Evolutionary conservation across 2,797 vertebrate species (phyloP), one percentile per base, ranked within the genome.

Genomic region (Salarias fasciatus): DNA sequence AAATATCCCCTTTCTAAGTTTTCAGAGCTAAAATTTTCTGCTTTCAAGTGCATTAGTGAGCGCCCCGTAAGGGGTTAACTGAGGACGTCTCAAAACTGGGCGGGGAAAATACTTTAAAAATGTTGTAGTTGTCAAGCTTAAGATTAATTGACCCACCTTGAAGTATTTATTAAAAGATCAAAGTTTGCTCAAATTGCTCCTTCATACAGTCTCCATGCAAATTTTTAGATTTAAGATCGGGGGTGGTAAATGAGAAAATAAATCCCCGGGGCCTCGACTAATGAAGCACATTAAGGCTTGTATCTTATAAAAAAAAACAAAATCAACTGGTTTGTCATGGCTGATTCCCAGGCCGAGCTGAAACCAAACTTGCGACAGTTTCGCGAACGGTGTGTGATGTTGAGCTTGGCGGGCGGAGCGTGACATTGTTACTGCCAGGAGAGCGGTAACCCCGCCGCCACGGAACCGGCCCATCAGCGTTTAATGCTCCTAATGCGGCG

Each of bases 241-340:
- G 40, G 54, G 51, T 69, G 62, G 56, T 5, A 63, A 80, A 82
- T 79, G 74, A 71, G 45, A 57, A 70, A 72, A 63, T 33, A 61
- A 79, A 77, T 83, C 78, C 77, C 51, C 9, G 3, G 50, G 75
- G 77, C 52, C 45, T 46, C 11, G 1, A 62, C 77, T 85, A 82
- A 83, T 82, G 66, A 82, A 74, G 54, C 57, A 43, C 58, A 83
- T 86, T 72, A 82, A 63, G 65, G 35, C 41, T 71, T 35, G 11
- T 28, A 52, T 75, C 67, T 9, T 54, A 63, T 49, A 24, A 24
- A 2, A 24, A 24, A 24, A 24, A 24, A 24, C 24, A 61, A 83
- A 59, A 52, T 35, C 53, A 42, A 67, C 46, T 46, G n/a, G 60
- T 76, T 77, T 77, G 72, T 80, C 76, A 69, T 57, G 69, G 63